Conservation (phyloP, 37 sponge, comb jelly and placozoan species). For the Cladorhizidae sp. region DNA sequence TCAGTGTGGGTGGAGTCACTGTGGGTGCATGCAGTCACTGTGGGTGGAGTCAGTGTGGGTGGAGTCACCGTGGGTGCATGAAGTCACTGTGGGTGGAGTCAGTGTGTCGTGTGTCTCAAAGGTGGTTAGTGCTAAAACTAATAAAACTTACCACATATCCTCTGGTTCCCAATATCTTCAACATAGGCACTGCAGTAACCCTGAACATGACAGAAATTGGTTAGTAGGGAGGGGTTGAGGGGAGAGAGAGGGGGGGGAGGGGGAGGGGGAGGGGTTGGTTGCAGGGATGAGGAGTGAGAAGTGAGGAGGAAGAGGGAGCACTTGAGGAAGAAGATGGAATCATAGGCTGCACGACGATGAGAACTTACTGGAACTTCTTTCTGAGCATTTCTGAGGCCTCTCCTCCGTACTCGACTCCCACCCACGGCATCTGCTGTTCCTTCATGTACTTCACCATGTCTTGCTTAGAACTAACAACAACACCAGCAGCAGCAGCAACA, state of each 20-base stretch:
- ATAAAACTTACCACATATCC: constrained; percentile 31
- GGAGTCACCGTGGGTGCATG: too few relatives aligned
- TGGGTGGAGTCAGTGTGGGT: too few relatives aligned
- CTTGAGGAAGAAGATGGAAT: too few relatives aligned
- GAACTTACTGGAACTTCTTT: constrained; percentile 50
- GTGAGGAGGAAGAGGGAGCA: neutral
- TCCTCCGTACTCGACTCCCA: constrained; percentile 36
- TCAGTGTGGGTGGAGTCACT: too few relatives aligned
- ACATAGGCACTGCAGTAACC: constrained; percentile 36
- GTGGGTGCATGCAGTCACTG: too few relatives aligned
- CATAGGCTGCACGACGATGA: neutral
- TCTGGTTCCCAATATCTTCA: constrained; percentile 2
- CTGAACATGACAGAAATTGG: neutral
- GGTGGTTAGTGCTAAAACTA: too few relatives aligned
- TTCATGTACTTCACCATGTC: constrained; percentile 74
- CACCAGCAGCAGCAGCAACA: neutral
- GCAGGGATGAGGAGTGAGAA: too few relatives aligned
- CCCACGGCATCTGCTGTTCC: constrained; percentile 72
- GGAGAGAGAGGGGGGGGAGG: neutral
- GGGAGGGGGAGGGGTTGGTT: neutral
- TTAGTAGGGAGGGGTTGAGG: neutral
- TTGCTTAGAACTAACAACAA: constrained; percentile 37
- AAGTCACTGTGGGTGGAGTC: too few relatives aligned
- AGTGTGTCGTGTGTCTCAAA: too few relatives aligned
- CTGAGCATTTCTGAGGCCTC: constrained; percentile 46